Evolutionary conservation across 2,888 invertebrate species (phyloP), one percentile per base, ranked within the genome.

Genomic region (Synanthedon tipuliformis): DNA sequence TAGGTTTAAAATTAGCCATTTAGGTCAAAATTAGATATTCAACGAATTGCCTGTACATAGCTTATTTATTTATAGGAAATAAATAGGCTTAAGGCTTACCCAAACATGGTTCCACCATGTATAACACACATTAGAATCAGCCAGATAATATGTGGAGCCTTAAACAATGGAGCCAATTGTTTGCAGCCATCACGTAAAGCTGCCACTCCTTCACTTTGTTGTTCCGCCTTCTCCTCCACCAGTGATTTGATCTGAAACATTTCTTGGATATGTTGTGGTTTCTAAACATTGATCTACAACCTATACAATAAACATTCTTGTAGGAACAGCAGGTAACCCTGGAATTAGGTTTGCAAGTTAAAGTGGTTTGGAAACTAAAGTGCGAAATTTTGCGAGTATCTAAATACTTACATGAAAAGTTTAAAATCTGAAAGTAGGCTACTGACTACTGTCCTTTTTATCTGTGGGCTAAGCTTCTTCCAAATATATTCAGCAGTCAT

Each of bases 121-220:
- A 81, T 74, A 1, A 84, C 68, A 57, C 92, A 91, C 52, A 92
- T 89, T 12, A 92, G 82, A 11, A 91, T 50, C 1, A 94, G 88
- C 73, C 91, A 89, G 1, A 79, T 73, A 3, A 90, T 61, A 62
- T 92, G 85, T 0, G 93, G 93, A 1, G 89, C 85, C 15, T 71
- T 79, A 71, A 93, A 92, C 61, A 94, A 81, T 0, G 92, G 92
- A 41, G 87, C 88, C 56, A 93, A 80, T 73, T 94, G 93, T 0
- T 81, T 71, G 56, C 88, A 81, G 0, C 92, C 93, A 2, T 89
- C 89, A 7, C 83, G 81, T 15, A 92, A 66, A 1, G 89, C 89
- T 52, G 88, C 86, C 15, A 83, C 60, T 3, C 88, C 88, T 34
- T 68, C 70, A 0, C 74, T 79, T 41, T 74, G 74, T 56, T 81